Evolutionary conservation across 2,113 vertebrate species (phyloP).

Genomic region (Chaetodon auriga): DNA sequence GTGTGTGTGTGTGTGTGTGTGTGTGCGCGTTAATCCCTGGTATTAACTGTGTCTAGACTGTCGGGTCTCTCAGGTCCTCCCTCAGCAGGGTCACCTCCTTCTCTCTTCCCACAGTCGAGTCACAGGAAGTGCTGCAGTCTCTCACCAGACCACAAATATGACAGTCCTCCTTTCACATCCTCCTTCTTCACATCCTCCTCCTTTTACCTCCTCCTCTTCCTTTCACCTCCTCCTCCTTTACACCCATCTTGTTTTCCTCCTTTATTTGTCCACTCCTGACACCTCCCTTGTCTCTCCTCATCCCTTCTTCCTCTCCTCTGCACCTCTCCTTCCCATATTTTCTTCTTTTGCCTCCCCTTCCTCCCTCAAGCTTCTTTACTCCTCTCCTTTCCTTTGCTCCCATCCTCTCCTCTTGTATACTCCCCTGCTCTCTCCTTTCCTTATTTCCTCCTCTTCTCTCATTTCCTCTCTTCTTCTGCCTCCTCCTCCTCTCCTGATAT

Average conservation of each 20-base stretch:
- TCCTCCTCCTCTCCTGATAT: too few relatives aligned
- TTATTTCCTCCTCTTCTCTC: neutral
- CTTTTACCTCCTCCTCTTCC: neutral
- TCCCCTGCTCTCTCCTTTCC: neutral
- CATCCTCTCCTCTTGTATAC: neutral
- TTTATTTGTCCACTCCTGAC: too few relatives aligned
- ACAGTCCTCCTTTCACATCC: neutral
- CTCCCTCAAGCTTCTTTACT: neutral
- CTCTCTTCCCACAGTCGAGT: neutral
- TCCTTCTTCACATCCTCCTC: neutral
- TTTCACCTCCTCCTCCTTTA: neutral
- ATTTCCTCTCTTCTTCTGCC: too few relatives aligned
- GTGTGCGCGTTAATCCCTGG: constrained; percentile 31
- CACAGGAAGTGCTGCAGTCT: constrained; percentile 4
- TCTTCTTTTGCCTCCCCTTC: too few relatives aligned
- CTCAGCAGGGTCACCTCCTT: neutral
- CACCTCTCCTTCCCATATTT: neutral
- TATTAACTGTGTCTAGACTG: constrained; percentile 44
- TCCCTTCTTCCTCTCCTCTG: neutral
- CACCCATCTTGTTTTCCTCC: neutral
- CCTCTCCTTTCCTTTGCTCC: neutral
- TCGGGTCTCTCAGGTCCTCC: constrained; percentile 14
- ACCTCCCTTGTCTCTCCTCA: neutral
- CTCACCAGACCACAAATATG: constrained; percentile 7
- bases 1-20: constrained; percentile 13